phyloP scores from a whole-genome alignment of 2,113 vertebrate genomes.

The Rhipidura dahli region DNA sequence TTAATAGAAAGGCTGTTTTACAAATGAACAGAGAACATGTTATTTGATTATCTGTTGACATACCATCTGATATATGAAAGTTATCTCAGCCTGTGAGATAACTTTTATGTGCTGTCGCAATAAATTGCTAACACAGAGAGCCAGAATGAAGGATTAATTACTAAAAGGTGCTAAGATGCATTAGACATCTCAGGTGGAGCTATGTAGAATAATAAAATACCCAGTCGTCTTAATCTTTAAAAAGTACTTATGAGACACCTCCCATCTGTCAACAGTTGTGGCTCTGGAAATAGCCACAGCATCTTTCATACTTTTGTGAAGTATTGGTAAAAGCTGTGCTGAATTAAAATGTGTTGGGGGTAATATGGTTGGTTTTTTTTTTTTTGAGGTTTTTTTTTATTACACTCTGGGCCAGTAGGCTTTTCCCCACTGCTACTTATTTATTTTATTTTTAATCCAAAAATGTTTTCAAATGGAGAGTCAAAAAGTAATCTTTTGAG shows the following conservation, averaged over 20 bases:
- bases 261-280: neutral
- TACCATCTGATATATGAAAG: neutral
- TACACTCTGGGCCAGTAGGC: neutral
- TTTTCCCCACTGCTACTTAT: neutral
- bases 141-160: neutral
- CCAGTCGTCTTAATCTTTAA: neutral
- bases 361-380: accelerated
- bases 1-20: neutral
- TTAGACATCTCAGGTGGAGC: neutral
- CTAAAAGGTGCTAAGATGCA: neutral
- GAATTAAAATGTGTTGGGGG: neutral
- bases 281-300: neutral
- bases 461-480: neutral
- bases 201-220: neutral
- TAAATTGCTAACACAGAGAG: neutral
- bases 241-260: neutral
- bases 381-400: neutral
- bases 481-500: neutral
- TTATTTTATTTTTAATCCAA: neutral
- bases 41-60: neutral
- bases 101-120: neutral
- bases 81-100: neutral
- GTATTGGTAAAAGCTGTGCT: neutral
- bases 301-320: neutral
- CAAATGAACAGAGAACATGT: neutral